Conservation (phyloP, 2,797 vertebrate species). For the Loriculus beryllinus region DNA sequence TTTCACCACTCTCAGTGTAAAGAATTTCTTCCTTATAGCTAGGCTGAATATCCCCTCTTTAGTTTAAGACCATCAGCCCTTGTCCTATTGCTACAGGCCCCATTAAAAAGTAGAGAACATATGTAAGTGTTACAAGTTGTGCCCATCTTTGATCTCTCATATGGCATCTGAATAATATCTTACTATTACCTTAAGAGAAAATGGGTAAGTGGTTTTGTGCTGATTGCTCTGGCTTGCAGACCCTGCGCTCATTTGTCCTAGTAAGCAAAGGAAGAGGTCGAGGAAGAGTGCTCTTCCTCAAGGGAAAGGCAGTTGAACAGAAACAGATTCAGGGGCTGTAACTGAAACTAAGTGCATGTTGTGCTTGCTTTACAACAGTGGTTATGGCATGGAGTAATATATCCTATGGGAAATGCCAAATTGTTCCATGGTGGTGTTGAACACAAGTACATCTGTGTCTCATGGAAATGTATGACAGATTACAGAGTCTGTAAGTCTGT, state of each 20-base stretch:
- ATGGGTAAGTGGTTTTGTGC: not conserved
- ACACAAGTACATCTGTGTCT: not conserved
- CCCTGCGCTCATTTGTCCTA: fast-evolving
- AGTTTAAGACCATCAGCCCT: not conserved
- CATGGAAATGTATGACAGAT: not conserved
- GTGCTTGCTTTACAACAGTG: not conserved
- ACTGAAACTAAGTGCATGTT: not conserved
- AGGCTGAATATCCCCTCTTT: not conserved
- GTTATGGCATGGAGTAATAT: not conserved
- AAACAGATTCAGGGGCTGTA: not conserved
- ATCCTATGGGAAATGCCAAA: not conserved
- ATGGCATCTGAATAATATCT: not conserved
- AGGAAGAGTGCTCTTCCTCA: not conserved
- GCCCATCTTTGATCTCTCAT: not conserved
- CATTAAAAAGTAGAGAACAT: not conserved
- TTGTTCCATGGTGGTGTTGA: not conserved
- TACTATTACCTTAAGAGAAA: not conserved
- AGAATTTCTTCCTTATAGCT: not conserved
- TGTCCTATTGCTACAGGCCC: not conserved
- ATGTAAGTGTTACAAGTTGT: not conserved
- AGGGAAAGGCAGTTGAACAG: too few relatives aligned
- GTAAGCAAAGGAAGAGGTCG: not conserved
- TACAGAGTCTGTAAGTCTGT: not conserved
- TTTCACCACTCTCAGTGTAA: not conserved
- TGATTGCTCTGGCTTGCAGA: not conserved